Evolutionary conservation across 2,888 invertebrate species (phyloP), one percentile per base, ranked within the genome.

Genomic region (Hedya salicella): DNA sequence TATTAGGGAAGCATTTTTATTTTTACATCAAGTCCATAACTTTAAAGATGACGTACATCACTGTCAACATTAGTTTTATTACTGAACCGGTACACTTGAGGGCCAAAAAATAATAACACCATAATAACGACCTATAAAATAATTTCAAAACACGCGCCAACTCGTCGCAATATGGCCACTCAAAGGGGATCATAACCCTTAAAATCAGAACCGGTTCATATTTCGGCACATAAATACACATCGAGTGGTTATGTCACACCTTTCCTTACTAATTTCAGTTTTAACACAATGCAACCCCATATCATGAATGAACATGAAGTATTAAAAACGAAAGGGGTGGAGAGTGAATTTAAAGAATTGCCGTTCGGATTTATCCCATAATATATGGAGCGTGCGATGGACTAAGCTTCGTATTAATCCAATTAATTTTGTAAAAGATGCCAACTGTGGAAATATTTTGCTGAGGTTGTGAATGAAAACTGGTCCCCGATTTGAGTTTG

Each of bases 261-360:
- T 91, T 90, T 89, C 82, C 77, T 79, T 84, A 85, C 88, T 91
- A 91, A 91, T 91, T 89, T 89, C 75, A 74, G 78, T 85, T 83
- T 83, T 86, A 86, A 86, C 82, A 88, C 85, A 88, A 88, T 86
- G 80, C 78, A 69, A 73, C 88, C 88, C 83, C 83, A 81, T 82
- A 86, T 86, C 83, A 88, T 88, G 88, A 87, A 89, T 88, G 87
- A 86, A 88, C 86, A 87, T 85, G 85, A 87, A 83, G 78, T 75
- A 82, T 85, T 81, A 83, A 70, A 73, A 70, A 71, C 53, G 54
- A 73, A 81, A 86, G 81, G 89, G 90, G 86, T 88, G 86, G 82
- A 74, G 89, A 89, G 86, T 88, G 86, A 82, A 74, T 78, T 81
- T 83, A 81, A 78, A 81, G 73, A 76, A 74, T 74, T 75, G 77